These are phyloP conservation scores for Glaucomys volans DNA, from an alignment of 2,113 vertebrate genomes.

Conservation along the genomic window DNA sequence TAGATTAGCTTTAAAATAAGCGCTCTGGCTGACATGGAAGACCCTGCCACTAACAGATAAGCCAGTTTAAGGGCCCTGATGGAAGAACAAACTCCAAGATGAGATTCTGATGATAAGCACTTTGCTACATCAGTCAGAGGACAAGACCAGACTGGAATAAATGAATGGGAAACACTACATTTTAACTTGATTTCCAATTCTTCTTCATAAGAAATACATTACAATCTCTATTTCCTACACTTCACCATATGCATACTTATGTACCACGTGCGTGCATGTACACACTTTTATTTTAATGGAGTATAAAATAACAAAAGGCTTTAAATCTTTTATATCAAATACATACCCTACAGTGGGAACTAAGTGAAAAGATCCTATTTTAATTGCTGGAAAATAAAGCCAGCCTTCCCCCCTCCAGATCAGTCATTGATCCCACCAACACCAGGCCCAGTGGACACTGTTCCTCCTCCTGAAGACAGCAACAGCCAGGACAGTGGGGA, in stretches of 20 bases:
- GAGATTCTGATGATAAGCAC: conserved; percentile 33
- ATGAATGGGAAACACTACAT: background rate
- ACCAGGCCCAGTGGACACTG: conserved; percentile 96
- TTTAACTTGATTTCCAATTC: conserved; percentile 44
- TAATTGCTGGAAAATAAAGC: background rate
- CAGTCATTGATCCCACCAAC: conserved; percentile 96
- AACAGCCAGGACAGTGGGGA: conserved; percentile 99
- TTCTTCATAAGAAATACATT: conserved; percentile 17
- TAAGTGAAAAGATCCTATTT: background rate
- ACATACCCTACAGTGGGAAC: background rate
- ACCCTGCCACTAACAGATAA: conserved; percentile 22
- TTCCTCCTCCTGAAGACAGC: conserved; percentile 97
- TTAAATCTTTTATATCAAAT: background rate
- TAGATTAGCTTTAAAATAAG: conserved; percentile 49
- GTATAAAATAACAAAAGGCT: background rate
- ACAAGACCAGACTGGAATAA: background rate
- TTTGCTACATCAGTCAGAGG: conserved; percentile 3
- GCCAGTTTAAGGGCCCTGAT: background rate
- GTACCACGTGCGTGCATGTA: background rate
- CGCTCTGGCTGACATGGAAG: background rate
- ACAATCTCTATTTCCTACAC: background rate
- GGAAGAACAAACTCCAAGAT: conserved; percentile 44
- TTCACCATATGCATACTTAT: background rate
- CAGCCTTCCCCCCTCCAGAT: conserved; percentile 90
- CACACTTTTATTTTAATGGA: background rate